These are phyloP conservation scores for Pseudoatta argentina DNA, from an alignment of 1,140 invertebrate genomes.

Conservation along the genomic window DNA sequence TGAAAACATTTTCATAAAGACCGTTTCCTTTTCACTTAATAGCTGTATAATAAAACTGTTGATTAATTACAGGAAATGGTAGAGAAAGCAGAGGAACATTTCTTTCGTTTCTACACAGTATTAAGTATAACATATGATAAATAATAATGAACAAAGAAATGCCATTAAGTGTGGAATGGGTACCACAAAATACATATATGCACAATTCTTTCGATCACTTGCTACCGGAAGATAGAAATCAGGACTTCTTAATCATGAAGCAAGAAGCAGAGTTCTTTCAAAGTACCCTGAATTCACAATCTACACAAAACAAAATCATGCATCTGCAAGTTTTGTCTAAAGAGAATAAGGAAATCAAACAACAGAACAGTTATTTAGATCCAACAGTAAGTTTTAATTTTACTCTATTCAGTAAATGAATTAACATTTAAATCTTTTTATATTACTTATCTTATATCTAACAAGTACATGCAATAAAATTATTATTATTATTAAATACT, in stretches of 20 bases:
- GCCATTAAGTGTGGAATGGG: constrained; percentile 43
- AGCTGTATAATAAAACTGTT: neutral
- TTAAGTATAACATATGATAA: constrained; percentile 23
- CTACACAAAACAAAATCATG: neutral
- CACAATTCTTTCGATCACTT: constrained; percentile 47
- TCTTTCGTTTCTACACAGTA: neutral
- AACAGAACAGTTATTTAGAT: constrained; percentile 1
- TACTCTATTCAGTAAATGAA: neutral
- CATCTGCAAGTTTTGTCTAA: neutral
- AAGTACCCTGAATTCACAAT: neutral
- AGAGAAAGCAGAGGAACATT: neutral
- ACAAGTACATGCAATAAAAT: no score
- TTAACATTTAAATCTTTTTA: neutral
- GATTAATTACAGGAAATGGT: constrained; percentile 16
- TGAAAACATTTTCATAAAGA: neutral
- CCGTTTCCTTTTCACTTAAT: neutral
- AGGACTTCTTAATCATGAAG: constrained; percentile 33
- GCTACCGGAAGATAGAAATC: constrained; percentile 21
- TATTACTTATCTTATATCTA: no score
- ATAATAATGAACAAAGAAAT: constrained; percentile 56
- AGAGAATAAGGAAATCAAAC: constrained; percentile 25
- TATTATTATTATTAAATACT: neutral
- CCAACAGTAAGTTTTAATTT: neutral
- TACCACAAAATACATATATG: constrained; percentile 22
- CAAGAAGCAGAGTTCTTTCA: constrained; percentile 29